Evolutionary conservation across 2,797 vertebrate genomes (phyloP).

Genomic region (Orientallactaga sibirica): DNA sequence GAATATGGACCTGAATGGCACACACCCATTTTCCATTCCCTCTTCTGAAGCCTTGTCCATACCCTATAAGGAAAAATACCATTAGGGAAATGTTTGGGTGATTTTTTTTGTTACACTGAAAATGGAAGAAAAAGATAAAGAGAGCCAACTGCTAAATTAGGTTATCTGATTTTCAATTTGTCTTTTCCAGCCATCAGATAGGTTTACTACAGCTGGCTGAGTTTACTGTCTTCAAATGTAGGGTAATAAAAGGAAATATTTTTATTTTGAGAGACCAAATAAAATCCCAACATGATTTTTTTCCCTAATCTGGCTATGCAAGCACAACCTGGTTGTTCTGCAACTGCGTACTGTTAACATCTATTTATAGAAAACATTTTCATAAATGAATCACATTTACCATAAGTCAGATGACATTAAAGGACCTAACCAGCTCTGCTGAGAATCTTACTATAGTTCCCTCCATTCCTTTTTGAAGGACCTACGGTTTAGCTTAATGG

Average conservation of each 20-base stretch:
- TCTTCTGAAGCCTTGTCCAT: neutral
- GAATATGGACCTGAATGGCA: conserved; percentile 3
- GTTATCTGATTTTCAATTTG: conserved; percentile 75
- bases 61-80: conserved; percentile 53
- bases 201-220: conserved; percentile 72
- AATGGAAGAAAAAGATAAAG: conserved; percentile 74
- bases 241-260: conserved; percentile 76
- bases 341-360: conserved; percentile 70
- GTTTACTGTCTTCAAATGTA: conserved; percentile 75
- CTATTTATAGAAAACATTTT: conserved; percentile 82
- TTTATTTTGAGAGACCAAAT: conserved; percentile 77
- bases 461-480: conserved; percentile 60
- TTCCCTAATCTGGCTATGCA: conserved; percentile 76
- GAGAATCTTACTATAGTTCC: conserved; percentile 70
- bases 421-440: conserved; percentile 57
- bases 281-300: conserved; percentile 75
- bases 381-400: conserved; percentile 81
- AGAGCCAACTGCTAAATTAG: conserved; percentile 75
- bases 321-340: conserved; percentile 74
- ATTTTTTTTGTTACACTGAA: conserved; percentile 68
- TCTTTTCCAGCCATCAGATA: conserved; percentile 72
- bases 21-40: conserved; percentile 19
- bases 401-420: conserved; percentile 72
- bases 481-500: conserved; percentile 59
- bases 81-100: conserved; percentile 41